A percentile compares a stretch with the other conserved stretches of the same genome.
phyloP scores from a whole-genome alignment of 2,888 invertebrate genomes.

The Melolontha melolontha region DNA sequence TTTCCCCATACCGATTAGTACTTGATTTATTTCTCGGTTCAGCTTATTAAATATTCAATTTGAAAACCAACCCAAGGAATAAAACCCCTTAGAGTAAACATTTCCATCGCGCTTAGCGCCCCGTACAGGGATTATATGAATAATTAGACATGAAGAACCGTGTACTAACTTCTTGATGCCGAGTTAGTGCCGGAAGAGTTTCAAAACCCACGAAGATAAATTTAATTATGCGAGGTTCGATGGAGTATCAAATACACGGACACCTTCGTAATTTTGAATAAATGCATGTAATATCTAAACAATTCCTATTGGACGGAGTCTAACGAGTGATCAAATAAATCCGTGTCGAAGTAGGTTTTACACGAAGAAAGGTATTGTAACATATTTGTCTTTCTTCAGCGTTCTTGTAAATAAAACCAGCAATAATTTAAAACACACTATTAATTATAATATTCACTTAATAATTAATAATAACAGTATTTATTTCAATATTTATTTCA shows the following conservation, averaged over 20 bases:
- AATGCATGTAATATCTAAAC: no score
- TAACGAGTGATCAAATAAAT: no score
- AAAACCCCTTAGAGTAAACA: constrained; percentile 32
- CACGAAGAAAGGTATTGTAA: no score
- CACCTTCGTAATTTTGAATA: not conserved
- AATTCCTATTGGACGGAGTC: no score
- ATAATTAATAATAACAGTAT: no score
- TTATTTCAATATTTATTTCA: no score
- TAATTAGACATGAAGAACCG: constrained; percentile 16
- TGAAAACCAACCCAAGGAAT: constrained; percentile 22
- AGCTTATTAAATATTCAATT: constrained; percentile 37
- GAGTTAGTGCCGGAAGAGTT: not conserved
- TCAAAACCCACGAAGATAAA: not conserved
- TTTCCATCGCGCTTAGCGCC: not conserved
- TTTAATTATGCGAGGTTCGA: constrained; percentile 8
- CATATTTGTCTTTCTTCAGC: no score
- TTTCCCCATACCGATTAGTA: constrained; percentile 31
- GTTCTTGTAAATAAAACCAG: no score
- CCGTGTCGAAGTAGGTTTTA: no score
- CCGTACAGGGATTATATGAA: constrained; percentile 27
- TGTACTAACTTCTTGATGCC: constrained; percentile 13
- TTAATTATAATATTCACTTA: no score
- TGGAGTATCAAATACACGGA: not conserved
- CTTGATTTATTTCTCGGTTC: constrained; percentile 26
- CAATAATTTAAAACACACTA: no score